A percentile compares a stretch with the other conserved stretches of the same genome.
Evolutionary conservation across 2,888 invertebrate genomes (phyloP).

Genomic region (Adelphocoris suturalis): DNA sequence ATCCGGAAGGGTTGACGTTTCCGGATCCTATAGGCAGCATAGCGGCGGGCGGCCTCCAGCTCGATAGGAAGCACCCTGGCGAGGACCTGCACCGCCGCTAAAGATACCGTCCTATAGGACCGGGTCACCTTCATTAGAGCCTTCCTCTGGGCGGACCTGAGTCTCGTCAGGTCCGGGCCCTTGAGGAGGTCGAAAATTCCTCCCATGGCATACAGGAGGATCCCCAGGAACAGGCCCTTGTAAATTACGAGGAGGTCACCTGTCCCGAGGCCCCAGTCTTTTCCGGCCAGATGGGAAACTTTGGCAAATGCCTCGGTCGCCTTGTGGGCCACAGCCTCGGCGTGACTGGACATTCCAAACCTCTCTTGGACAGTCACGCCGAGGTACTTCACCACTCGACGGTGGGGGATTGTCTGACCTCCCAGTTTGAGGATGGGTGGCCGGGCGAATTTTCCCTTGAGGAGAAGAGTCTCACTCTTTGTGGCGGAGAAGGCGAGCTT

Average conservation of each 20-base stretch:
- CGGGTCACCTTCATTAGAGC: not conserved
- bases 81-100: constrained; percentile 18
- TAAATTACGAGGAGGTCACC: no score
- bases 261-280: no score
- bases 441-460: not conserved
- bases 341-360: no score
- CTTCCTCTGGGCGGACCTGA: not conserved
- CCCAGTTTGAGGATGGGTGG: constrained; percentile 7
- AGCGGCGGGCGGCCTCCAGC: constrained; percentile 15
- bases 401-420: not conserved
- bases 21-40: constrained; percentile 6
- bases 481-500: not conserved
- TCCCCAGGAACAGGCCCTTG: constrained; percentile 33
- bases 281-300: no score
- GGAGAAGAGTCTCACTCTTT: not conserved
- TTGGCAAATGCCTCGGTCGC: no score
- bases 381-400: constrained; percentile 16
- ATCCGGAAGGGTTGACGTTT: not conserved
- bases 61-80: constrained; percentile 18
- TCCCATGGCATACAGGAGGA: constrained; percentile 37
- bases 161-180: no score
- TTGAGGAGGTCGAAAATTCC: not conserved
- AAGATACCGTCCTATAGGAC: not conserved
- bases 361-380: not conserved
- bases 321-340: no score